Percentiles rank a stretch among this genome's conserved stretches.
These are phyloP conservation scores for Montipora sp. DNA, from an alignment of 64 coral and sea anemone species.

Conservation along the genomic window DNA sequence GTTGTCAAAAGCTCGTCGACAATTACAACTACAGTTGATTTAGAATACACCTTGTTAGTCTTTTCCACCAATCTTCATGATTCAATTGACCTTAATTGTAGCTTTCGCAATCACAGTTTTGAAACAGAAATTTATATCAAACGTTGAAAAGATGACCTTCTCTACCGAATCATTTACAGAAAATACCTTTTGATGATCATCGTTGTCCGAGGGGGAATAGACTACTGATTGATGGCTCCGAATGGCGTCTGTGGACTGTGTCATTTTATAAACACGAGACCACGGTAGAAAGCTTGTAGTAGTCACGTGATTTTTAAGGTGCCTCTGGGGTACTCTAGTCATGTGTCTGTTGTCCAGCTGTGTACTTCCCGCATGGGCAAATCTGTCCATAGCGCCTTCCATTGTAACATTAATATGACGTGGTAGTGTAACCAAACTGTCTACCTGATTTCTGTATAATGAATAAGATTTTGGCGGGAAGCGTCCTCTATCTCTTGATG, in stretches of 20 bases:
- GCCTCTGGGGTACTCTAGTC: background rate
- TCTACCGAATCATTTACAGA: background rate
- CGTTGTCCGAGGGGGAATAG: slow-evolving; percentile 4
- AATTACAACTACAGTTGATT: too few species aligned
- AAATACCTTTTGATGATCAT: background rate
- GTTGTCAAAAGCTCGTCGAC: too few species aligned
- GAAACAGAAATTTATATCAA: too few species aligned
- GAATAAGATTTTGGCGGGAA: background rate
- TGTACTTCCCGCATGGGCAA: background rate
- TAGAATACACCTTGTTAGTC: too few species aligned
- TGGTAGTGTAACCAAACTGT: background rate
- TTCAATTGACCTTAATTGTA: too few species aligned
- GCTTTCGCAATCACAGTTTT: too few species aligned
- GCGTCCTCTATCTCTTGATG: background rate
- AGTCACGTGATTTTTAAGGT: background rate
- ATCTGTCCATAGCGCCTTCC: background rate
- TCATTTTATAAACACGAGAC: slow-evolving; percentile 39
- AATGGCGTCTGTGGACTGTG: background rate
- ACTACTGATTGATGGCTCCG: background rate
- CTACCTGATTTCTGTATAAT: background rate
- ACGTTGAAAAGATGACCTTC: background rate
- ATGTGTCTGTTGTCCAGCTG: background rate
- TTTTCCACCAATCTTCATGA: too few species aligned
- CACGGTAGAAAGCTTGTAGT: slow-evolving; percentile 2
- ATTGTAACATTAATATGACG: background rate